phyloP scores from a whole-genome alignment of 2,888 invertebrate genomes.

The Pseudeuparius sepicola region DNA sequence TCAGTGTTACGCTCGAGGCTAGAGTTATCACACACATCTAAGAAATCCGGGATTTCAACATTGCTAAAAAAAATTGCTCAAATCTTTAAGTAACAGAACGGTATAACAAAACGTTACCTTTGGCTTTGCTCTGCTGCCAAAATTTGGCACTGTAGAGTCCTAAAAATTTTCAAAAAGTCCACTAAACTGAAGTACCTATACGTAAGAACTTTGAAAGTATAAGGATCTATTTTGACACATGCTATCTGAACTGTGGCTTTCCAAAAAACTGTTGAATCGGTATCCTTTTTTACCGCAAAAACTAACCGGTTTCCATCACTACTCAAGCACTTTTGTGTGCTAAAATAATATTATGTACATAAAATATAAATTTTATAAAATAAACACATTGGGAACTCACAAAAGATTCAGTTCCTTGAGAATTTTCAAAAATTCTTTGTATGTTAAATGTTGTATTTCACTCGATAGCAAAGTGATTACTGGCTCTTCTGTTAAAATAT shows the following conservation, averaged over 20 bases:
- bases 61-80: constrained; percentile 2
- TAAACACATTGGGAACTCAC: too few relatives aligned
- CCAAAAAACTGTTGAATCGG: constrained; percentile 56
- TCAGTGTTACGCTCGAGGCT: too few relatives aligned
- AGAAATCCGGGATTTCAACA: too few relatives aligned
- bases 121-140: constrained; percentile 33
- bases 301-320: constrained; percentile 51
- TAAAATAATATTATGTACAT: constrained; percentile 28
- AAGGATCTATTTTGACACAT: constrained; percentile 49
- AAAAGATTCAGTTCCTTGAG: constrained; percentile 51
- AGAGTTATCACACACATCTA: constrained; percentile 19
- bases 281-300: constrained; percentile 55
- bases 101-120: constrained; percentile 20
- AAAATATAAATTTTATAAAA: constrained; percentile 4
- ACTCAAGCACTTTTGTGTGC: constrained; percentile 51
- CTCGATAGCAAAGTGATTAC: constrained; percentile 30
- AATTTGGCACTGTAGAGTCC: constrained; percentile 43
- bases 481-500: constrained; percentile 29
- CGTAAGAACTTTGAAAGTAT: constrained; percentile 44
- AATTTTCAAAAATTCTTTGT: constrained; percentile 49
- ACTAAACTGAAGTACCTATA: constrained; percentile 50
- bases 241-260: constrained; percentile 57
- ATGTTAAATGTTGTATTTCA: constrained; percentile 37
- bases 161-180: constrained; percentile 54
- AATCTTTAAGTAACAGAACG: not conserved